These are phyloP conservation scores for Polymixis flavicincta DNA, from an alignment of 2,888 invertebrate species.

Conservation along the genomic window DNA sequence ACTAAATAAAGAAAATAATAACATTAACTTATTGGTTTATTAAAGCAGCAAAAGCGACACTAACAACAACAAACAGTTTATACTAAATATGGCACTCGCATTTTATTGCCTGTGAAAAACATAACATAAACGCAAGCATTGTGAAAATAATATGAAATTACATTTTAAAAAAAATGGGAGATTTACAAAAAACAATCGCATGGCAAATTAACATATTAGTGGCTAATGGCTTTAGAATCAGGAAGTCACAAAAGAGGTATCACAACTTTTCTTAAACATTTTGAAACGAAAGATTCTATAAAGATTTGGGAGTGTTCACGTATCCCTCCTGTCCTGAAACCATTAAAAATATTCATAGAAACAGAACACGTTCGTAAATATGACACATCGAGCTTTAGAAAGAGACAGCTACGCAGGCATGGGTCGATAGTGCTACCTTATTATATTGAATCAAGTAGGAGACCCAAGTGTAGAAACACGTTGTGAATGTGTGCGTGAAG, in stretches of 20 bases:
- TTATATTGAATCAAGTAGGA: not conserved
- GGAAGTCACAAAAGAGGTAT: not conserved
- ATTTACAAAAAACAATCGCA: slow-evolving; percentile 18
- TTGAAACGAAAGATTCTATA: not conserved
- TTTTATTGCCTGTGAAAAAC: not conserved
- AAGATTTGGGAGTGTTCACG: not conserved
- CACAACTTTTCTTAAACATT: not conserved
- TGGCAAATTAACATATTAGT: no score
- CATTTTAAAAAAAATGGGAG: slow-evolving; percentile 3
- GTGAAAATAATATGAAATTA: not conserved
- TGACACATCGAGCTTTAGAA: not conserved
- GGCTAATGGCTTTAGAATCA: slow-evolving; percentile 12
- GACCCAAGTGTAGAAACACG: not conserved
- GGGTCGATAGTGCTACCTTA: not conserved
- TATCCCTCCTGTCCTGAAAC: slow-evolving; percentile 1
- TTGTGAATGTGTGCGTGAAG: not conserved
- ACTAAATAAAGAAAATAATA: not conserved
- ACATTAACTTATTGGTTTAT: not conserved
- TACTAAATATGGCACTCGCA: slow-evolving; percentile 31
- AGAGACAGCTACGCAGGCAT: not conserved
- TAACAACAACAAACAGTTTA: not conserved
- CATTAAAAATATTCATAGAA: not conserved
- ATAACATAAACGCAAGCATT: slow-evolving; percentile 29
- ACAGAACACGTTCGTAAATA: not conserved
- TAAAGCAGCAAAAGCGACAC: slow-evolving; percentile 12